Evolutionary conservation across 2,113 vertebrate genomes (phyloP).

Genomic region (Caracal caracal): DNA sequence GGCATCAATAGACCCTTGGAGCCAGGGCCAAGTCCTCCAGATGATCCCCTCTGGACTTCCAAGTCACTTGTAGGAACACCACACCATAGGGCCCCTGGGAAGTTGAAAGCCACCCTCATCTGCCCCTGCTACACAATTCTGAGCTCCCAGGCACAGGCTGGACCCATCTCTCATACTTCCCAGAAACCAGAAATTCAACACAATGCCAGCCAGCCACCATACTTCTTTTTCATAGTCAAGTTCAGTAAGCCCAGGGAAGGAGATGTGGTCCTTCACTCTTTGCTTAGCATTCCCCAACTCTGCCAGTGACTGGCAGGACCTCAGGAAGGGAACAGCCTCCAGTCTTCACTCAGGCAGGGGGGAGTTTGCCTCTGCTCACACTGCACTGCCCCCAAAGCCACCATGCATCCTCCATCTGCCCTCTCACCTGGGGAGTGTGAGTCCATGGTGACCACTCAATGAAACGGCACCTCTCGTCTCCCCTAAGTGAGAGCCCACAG

Average conservation of each 20-base stretch:
- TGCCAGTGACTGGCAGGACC: neutral
- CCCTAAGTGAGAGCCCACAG: neutral
- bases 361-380: neutral
- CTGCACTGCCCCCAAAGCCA: neutral
- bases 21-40: neutral
- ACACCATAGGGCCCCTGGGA: fast-evolving
- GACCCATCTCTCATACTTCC: neutral
- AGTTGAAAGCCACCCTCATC: neutral
- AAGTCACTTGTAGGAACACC: neutral
- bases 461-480: neutral
- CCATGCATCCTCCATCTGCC: too few relatives aligned
- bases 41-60: neutral
- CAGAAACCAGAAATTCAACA: neutral
- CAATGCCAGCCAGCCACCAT: neutral
- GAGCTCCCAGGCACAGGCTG: neutral
- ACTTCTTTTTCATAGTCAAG: fast-evolving
- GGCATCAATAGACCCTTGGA: neutral
- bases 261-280: neutral
- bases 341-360: too few relatives aligned
- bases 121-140: too few relatives aligned
- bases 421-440: neutral
- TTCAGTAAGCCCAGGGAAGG: neutral
- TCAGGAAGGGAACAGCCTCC: neutral
- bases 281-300: too few relatives aligned
- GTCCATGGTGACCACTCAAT: fast-evolving